Conservation (phyloP, 2,888 invertebrate genomes). For the Metopia argyrocephala region DNA sequence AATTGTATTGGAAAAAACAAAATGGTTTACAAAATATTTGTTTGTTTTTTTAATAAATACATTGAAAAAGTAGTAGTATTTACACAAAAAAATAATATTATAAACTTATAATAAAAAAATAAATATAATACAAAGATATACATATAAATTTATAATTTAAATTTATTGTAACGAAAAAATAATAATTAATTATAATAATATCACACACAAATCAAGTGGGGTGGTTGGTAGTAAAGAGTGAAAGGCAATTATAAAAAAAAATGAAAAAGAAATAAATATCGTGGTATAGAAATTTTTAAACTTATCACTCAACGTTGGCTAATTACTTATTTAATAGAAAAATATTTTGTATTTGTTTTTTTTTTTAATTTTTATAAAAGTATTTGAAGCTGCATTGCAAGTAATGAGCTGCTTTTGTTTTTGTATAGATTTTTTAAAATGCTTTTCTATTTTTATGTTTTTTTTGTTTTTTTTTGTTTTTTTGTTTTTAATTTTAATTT, state of each 20-base stretch:
- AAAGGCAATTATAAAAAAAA: constrained; percentile 2
- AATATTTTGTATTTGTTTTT: too few relatives aligned
- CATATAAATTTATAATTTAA: too few relatives aligned
- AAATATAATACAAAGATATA: constrained; percentile 50
- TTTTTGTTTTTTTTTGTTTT: neutral
- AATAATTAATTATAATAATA: constrained; percentile 53
- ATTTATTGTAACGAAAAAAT: constrained; percentile 45
- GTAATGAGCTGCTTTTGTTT: constrained; percentile 46
- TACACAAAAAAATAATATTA: constrained; percentile 29
- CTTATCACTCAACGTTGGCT: constrained; percentile 24
- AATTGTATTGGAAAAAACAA: constrained; percentile 30
- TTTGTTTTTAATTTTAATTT: constrained; percentile 6
- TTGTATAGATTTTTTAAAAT: neutral
- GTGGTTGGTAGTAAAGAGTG: neutral
- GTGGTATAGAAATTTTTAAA: constrained; percentile 2
- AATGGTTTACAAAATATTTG: constrained; percentile 50
- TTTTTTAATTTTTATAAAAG: constrained; percentile 10
- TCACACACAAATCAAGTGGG: constrained; percentile 58
- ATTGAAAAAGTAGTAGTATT: constrained; percentile 23
- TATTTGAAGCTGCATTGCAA: constrained; percentile 46
- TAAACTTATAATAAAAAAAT: constrained; percentile 42
- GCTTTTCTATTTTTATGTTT: neutral
- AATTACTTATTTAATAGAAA: constrained; percentile 6
- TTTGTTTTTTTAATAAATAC: constrained; percentile 15
- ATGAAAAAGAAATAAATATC: neutral